Evolutionary conservation across 2,797 vertebrate species (phyloP), one percentile per base, ranked within the genome.

Genomic region (Knipowitschia caucasica): DNA sequence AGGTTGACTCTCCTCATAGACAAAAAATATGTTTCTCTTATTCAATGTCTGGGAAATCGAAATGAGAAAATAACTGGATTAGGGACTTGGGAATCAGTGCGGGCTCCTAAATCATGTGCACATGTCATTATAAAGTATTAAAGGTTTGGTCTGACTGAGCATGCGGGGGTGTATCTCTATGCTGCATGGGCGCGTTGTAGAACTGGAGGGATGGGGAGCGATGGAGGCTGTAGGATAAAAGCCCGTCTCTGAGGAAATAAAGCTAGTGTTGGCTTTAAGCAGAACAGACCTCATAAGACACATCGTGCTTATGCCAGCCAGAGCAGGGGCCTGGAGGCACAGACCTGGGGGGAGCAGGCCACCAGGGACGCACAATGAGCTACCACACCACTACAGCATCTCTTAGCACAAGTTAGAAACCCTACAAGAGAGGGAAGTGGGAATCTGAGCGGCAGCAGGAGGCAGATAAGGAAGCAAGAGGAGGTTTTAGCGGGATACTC

Each of bases 51-150:
- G 81, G 83, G 81, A 89, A 88, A 83, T 78, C 81, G 69, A 86
- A 88, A 89, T 88, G 85, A 88, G 85, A 89, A 89, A 87, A 86
- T 86, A 83, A 89, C 78, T 86, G 88, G 87, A 89, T 88, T 87
- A 86, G 86, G 82, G 85, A 83, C 69, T 78, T 83, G 82, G 85
- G 82, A 87, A 88, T 89, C 83, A 86, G 83, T 80, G 80, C 77
- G 42, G 82, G 69, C 75, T 85, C 79, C 80, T 86, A 81, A 88
- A 86, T 89, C 86, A 88, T 88, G 74, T 78, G 79, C 84, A 88
- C 74, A 84, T 85, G 85, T 84, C 84, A 87, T 86, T 87, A 87
- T 85, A 70, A 86, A 81, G 85, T 84, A 87, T 88, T 88, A 86
- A 82, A 82, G 80, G 82, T 80, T 81, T 83, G 74, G 71, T 83